Conservation (phyloP, 2,797 vertebrate genomes). For the Nasua narica region DNA sequence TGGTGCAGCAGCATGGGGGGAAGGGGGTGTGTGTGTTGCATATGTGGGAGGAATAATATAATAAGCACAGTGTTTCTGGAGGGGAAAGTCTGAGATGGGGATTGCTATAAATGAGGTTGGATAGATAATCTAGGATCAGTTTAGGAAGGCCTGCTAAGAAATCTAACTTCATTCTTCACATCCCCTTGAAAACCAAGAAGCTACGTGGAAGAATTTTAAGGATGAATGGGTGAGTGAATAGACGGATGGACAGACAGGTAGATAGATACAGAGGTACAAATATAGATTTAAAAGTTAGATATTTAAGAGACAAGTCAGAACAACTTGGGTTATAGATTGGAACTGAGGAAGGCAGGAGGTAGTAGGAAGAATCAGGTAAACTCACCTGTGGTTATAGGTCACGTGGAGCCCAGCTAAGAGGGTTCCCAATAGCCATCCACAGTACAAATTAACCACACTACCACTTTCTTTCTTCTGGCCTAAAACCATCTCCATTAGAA, state of each 20-base stretch:
- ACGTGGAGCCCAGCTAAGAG: neutral
- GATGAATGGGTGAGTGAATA: neutral
- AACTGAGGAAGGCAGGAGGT: neutral
- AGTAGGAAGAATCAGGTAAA: neutral
- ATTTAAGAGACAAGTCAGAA: neutral
- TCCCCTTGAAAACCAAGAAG: neutral
- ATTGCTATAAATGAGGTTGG: neutral
- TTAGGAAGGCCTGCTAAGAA: neutral
- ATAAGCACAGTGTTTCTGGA: neutral
- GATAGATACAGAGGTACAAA: neutral
- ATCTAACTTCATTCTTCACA: neutral
- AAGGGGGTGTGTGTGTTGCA: neutral
- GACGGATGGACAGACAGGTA: too few relatives aligned
- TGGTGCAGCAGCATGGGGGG: neutral
- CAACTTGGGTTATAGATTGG: neutral
- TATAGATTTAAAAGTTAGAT: neutral
- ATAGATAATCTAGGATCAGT: neutral
- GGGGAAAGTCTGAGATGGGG: neutral
- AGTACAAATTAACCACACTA: neutral
- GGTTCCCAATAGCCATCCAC: neutral
- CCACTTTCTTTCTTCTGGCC: neutral
- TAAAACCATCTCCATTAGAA: neutral
- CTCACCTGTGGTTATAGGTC: neutral
- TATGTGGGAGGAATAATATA: neutral
- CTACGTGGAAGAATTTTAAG: neutral